Conservation (phyloP, 2,113 vertebrate genomes). For the Dipodomys spectabilis region DNA sequence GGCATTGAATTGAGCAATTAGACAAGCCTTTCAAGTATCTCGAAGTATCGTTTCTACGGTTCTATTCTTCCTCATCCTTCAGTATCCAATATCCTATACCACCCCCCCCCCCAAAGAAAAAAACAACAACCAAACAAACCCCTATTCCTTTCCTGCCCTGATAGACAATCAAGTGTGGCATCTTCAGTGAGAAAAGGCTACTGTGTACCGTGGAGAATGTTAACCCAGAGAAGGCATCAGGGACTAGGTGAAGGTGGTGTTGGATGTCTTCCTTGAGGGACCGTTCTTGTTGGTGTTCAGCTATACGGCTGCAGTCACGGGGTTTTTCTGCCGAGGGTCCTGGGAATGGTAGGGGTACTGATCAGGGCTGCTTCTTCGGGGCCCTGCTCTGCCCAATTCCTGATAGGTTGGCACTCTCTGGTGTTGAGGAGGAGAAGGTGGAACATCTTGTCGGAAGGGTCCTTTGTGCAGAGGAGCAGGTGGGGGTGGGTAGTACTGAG, state of each 20-base stretch:
- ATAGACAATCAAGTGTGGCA: not conserved
- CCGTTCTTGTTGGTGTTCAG: not conserved
- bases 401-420: constrained; percentile 90
- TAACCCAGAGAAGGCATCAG: constrained; percentile 46
- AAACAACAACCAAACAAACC: too few species aligned
- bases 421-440: constrained; percentile 93
- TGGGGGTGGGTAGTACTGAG: constrained; percentile 90
- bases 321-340: constrained; percentile 92
- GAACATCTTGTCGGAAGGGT: constrained; percentile 95
- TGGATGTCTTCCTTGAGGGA: rapidly evolving
- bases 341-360: constrained; percentile 87
- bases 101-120: not conserved
- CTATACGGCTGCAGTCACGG: constrained; percentile 94
- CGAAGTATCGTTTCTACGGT: constrained; percentile 55
- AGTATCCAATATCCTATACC: not conserved
- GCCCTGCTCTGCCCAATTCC: constrained; percentile 84
- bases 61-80: constrained; percentile 41
- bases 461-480: constrained; percentile 90
- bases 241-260: constrained; percentile 41
- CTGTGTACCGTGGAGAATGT: constrained; percentile 57
- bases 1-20: constrained; percentile 45
- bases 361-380: constrained; percentile 88
- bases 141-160: constrained; percentile 28
- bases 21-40: constrained; percentile 60
- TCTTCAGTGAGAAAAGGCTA: constrained; percentile 60